These are phyloP conservation scores for Penaeus chinensis DNA, from an alignment of 1,140 invertebrate genomes.

Conservation along the genomic window DNA sequence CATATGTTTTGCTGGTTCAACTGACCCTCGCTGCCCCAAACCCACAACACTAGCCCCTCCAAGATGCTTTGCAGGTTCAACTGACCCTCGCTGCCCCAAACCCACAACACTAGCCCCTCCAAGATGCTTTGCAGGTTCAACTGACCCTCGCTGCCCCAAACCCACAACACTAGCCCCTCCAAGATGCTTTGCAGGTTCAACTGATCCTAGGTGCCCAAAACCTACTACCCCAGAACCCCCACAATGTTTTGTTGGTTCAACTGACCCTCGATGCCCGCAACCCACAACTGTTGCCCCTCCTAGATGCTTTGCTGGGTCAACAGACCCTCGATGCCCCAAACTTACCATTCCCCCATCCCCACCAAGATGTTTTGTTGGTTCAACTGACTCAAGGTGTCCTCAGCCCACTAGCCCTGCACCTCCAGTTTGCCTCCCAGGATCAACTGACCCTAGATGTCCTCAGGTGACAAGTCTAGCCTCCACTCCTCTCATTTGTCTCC, in stretches of 20 bases:
- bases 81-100: background rate
- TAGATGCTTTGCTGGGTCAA: slow-evolving; percentile 57
- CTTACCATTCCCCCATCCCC: slow-evolving; percentile 21
- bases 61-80: background rate
- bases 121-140: slow-evolving; percentile 33
- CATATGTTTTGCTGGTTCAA: background rate
- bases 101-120: background rate
- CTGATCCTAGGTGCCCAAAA: slow-evolving; percentile 30
- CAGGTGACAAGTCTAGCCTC: slow-evolving; percentile 16
- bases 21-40: background rate
- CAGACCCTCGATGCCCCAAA: slow-evolving; percentile 53
- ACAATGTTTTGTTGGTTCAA: slow-evolving; percentile 28
- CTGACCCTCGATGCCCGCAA: slow-evolving; percentile 27
- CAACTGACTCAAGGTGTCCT: slow-evolving; percentile 35
- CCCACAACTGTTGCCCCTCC: background rate
- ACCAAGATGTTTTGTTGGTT: slow-evolving; percentile 17
- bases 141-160: background rate
- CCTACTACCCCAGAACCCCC: slow-evolving; percentile 12
- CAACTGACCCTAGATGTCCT: slow-evolving; percentile 42
- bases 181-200: slow-evolving; percentile 33
- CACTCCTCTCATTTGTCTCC: slow-evolving; percentile 47
- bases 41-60: background rate
- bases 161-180: background rate
- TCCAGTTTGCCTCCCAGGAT: slow-evolving; percentile 33
- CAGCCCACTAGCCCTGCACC: slow-evolving; percentile 3